Evolutionary conservation across 2,113 vertebrate genomes (phyloP), one percentile per base, ranked within the genome.

Genomic region (Tenrec ecaudatus): DNA sequence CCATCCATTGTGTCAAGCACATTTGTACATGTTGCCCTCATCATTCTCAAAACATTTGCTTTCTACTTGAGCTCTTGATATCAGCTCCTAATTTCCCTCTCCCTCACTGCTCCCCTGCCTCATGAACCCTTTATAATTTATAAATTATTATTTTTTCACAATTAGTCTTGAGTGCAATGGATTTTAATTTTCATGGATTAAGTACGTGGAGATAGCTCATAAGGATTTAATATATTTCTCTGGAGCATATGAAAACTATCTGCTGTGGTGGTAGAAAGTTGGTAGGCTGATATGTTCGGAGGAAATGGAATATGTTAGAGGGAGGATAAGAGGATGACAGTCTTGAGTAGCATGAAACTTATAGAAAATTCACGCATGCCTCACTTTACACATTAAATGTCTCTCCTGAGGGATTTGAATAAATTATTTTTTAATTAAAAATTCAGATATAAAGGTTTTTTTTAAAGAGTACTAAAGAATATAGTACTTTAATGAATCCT

Each of bases 401-500:
- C 89, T 80, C 2, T 36, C 76, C 36, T 91, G 83, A 76, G 27
- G 36, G n/a, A 6, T 66, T 3, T 81, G 33, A 78, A 60, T 3
- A 29, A 79, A 73, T 71, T n/a, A 71, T 33, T 33, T 69, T 71
- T 33, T 1, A 71, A 71, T 33, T 71, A 33, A 71, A 27, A 27
- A 33, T 33, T 33, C 19, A 71, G 33, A 20, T 71, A 33, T 71
- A 19, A 71, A 71, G 66, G 36, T 73, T 76, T 88, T 77, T 29
- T 14, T 8, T 8, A 53, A 53, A 53, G 47, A 8, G 36, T 27
- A 53, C 16, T 76, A 43, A 69, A 86, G 40, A 71, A 27, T 89
- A 82, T 66, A 76, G 2, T 91, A 23, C 82, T 36, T 22, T 88
- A 82, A 86, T 71, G 6, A 76, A 78, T 79, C 27, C 84, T 87